These are phyloP conservation scores for Engraulis encrasicolus DNA, from an alignment of 2,113 vertebrate species.

Conservation along the genomic window DNA sequence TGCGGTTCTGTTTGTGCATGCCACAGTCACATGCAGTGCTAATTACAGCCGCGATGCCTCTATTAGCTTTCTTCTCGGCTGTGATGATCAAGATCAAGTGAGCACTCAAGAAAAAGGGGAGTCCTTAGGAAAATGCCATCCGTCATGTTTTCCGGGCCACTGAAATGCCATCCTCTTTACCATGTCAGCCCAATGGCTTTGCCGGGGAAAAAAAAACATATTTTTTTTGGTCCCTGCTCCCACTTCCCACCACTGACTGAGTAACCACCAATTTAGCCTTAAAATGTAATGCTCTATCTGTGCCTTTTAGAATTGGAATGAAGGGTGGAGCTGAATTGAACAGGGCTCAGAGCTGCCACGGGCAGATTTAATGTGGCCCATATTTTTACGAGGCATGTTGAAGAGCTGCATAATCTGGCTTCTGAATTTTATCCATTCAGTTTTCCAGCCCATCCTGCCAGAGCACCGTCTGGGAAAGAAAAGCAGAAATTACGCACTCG, in stretches of 20 bases:
- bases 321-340: neutral
- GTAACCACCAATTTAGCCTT: neutral
- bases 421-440: constrained; percentile 25
- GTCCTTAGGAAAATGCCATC: neutral
- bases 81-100: neutral
- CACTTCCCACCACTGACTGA: neutral
- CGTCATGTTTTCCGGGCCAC: neutral
- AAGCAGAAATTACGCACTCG: constrained; percentile 35
- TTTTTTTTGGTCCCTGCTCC: neutral
- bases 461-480: constrained; percentile 33
- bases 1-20: neutral
- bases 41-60: neutral
- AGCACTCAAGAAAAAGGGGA: neutral
- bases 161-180: neutral
- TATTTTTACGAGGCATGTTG: neutral
- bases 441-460: neutral
- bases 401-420: constrained; percentile 42
- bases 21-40: neutral
- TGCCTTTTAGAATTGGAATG: neutral
- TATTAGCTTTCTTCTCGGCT: neutral
- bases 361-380: neutral
- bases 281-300: neutral
- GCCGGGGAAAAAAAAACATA: neutral
- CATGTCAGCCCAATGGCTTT: neutral
- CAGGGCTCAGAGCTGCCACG: neutral